Conservation (phyloP, 2,113 vertebrate genomes). For the Herpetotheres cachinnans region DNA sequence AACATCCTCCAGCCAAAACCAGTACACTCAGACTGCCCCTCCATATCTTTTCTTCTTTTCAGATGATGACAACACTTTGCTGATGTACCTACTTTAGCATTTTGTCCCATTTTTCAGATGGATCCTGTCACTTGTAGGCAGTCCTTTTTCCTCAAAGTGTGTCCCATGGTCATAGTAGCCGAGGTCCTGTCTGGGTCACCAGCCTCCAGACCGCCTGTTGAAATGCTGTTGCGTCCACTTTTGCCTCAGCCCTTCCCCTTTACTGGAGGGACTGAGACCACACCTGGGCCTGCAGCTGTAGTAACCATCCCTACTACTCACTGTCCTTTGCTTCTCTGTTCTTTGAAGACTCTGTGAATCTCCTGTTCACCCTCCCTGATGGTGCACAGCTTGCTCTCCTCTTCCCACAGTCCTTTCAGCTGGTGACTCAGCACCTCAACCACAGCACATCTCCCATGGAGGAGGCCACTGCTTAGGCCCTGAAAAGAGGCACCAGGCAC, state of each 20-base stretch:
- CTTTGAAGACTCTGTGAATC: neutral
- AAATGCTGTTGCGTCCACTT: neutral
- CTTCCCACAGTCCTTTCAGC: neutral
- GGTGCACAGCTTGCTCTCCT: neutral
- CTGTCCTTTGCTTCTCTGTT: neutral
- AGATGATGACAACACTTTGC: neutral
- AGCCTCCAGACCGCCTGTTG: neutral
- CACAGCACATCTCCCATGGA: accelerated
- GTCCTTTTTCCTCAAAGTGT: neutral
- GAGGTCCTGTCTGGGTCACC: neutral
- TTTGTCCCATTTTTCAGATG: neutral
- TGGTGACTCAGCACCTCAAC: too few relatives aligned
- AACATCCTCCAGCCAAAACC: neutral
- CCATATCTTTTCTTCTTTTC: neutral
- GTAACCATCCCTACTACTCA: neutral
- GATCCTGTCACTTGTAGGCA: neutral
- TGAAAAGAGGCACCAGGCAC: neutral
- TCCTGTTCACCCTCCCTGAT: neutral
- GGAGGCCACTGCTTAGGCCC: neutral
- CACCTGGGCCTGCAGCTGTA: neutral
- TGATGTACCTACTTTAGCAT: neutral
- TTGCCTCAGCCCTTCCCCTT: neutral
- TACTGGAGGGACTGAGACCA: neutral
- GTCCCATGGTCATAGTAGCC: neutral
- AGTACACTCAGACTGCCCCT: neutral